Evolutionary conservation across 2,888 invertebrate genomes (phyloP), one percentile per base, ranked within the genome.

Genomic region (Hemaris fuciformis): DNA sequence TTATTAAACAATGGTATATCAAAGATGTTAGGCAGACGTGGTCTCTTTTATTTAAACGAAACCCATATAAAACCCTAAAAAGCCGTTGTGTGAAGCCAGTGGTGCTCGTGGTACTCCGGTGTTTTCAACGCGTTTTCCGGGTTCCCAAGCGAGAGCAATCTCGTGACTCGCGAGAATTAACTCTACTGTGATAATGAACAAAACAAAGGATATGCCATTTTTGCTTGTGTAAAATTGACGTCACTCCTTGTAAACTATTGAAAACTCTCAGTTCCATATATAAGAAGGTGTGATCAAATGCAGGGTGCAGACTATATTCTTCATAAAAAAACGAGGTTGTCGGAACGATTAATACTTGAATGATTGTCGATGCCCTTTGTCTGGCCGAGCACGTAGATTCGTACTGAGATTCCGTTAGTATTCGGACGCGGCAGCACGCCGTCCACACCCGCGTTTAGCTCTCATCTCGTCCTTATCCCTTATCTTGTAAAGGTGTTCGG

Each of bases 391-490:
- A 85, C 85, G 87, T 85, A 83, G 74, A 68, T 71, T 66, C 66
- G 72, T 60, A 65, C 64, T 65, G 69, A 75, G 75, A 75, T 73
- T 73, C 75, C 74, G 74, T 64, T 67, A 67, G 66, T 71, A 69
- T 60, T 70, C 66, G 70, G 73, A 66, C 74, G 79, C 83, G 82
- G 75, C 84, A 83, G 82, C 79, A 68, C 62, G 78, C 69, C 73
- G 72, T 64, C 66, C 69, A 68, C 74, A 75, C 69, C 71, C 74
- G 76, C 71, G 77, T 71, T 68, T 67, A 70, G 69, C 70, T 78
- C 79, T 77, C 81, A 76, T 83, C 81, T 79, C 71, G 70, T 74
- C 79, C 81, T 81, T 80, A 84, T 83, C 81, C 83, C 80, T 85
- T 87, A 87, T 88, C 83, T n/a, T 75, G 69, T 68, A 69, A 38